These are phyloP conservation scores for Eulemur rubriventer DNA, from an alignment of 2,797 vertebrate species.

Conservation along the genomic window DNA sequence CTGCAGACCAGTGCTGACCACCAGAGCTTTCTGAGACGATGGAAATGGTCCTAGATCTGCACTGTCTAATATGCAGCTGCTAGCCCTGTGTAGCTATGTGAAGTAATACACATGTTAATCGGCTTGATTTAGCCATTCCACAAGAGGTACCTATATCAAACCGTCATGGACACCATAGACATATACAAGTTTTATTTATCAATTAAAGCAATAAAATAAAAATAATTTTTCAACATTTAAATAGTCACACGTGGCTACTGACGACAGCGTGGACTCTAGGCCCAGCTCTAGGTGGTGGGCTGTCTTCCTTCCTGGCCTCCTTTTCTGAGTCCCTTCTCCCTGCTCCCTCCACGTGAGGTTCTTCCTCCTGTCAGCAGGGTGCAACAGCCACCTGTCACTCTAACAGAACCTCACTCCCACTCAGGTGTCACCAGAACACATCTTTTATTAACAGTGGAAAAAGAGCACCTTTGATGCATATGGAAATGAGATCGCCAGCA, in stretches of 20 bases:
- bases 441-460: conserved; percentile 69
- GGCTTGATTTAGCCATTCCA: background rate
- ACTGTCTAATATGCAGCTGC: background rate
- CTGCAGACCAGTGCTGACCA: background rate
- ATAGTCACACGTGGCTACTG: background rate
- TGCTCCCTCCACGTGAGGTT: background rate
- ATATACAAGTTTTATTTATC: background rate
- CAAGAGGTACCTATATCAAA: background rate
- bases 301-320: background rate
- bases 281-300: background rate
- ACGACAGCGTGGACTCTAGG: fast-evolving
- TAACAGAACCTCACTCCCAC: background rate
- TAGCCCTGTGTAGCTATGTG: background rate
- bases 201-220: background rate
- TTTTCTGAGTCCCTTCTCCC: background rate
- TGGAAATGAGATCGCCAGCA: conserved; percentile 32
- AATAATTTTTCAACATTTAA: background rate
- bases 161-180: background rate
- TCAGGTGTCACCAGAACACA: conserved; percentile 48
- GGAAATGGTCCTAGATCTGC: background rate
- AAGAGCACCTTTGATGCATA: background rate
- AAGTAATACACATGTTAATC: background rate
- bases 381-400: conserved; percentile 23
- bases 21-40: background rate
- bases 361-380: background rate